Base-by-base conservation (phyloP, 2,113 vertebrate species). In the Serinus canaria region DNA sequence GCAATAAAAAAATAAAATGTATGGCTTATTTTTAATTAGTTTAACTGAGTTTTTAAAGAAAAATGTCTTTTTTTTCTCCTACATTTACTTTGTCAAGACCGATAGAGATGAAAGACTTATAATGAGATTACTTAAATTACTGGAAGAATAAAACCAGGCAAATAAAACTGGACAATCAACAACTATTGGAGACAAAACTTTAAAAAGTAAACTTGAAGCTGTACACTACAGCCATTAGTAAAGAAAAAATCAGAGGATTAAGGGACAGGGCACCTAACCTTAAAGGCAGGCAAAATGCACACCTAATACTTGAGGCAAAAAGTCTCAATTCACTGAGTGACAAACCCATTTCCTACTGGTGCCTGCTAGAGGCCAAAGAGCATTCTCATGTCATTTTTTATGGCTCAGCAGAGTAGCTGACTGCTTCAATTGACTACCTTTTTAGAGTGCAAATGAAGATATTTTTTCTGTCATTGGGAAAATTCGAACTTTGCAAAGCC, bases 251-350 rank as follows among this genome's bases (percentile, higher is more conserved):
- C 7, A 44, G 20, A 91, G 17, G 17, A 62, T 62, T 62, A 28
- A 28, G 66, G 58, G 64, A 80, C 35, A 90, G 17, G 62, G 41
- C 39, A 90, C 2, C 7, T 58, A 62, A 4, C 25, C 31, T 58
- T 39, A 80, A 43, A 90, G 66, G 18, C n/a, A 83, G 13, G 6
- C 4, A 16, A 94, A 97, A 93, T 12, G 41, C 24, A 78, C 6
- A 21, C 28, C 60, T 92, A 84, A 94, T 64, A 62, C 53, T 50
- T 91, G 11, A 84, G 89, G 87, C 80, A 97, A 97, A 92, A 96
- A 87, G 8, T 52, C 76, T 91, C 82, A 95, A 86, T 59, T 96
- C 68, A 94, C 49, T 4, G 33, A 86, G 35, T 37, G 58, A 91
- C 70, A 97, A 95, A 96, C 76, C 41, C 81, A 56, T 82, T 95